Percentiles rank a stretch among this genome's conserved stretches.
Conservation (phyloP, 1,140 invertebrate species). For the Drosophila yakuba region DNA sequence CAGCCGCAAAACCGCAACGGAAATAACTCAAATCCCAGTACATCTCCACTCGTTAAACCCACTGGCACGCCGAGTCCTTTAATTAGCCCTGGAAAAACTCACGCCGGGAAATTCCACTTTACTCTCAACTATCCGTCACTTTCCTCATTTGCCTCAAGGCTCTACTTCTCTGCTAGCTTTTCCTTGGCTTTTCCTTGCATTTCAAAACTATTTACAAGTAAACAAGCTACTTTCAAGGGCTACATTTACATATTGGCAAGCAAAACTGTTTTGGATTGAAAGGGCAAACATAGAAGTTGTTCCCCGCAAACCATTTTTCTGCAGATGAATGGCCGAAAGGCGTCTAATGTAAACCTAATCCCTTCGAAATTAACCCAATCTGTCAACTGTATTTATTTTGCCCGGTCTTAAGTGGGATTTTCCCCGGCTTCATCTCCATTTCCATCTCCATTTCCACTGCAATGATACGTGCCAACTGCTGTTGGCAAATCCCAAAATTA, state of each 20-base stretch:
- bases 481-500: not conserved
- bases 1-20: conserved; percentile 12
- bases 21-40: conserved; percentile 12
- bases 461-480: not conserved
- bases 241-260: too few relatives aligned
- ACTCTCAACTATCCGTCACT: conserved; percentile 1
- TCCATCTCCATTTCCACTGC: conserved; percentile 3
- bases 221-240: too few relatives aligned
- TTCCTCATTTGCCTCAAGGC: not conserved
- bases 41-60: not conserved
- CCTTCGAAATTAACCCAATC: conserved; percentile 8
- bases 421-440: not conserved
- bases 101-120: conserved; percentile 6
- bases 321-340: too few relatives aligned
- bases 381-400: not conserved
- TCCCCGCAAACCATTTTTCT: too few relatives aligned
- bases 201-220: too few relatives aligned
- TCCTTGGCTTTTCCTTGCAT: too few relatives aligned
- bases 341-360: not conserved
- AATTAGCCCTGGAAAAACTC: conserved; percentile 7
- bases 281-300: too few relatives aligned
- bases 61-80: conserved; percentile 8
- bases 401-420: not conserved
- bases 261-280: too few relatives aligned
- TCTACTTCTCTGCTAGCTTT: not conserved